A percentile compares a stretch with the other conserved stretches of the same genome.
Evolutionary conservation across 2,888 invertebrate genomes (phyloP).

Genomic region (Crepidodera aurea): DNA sequence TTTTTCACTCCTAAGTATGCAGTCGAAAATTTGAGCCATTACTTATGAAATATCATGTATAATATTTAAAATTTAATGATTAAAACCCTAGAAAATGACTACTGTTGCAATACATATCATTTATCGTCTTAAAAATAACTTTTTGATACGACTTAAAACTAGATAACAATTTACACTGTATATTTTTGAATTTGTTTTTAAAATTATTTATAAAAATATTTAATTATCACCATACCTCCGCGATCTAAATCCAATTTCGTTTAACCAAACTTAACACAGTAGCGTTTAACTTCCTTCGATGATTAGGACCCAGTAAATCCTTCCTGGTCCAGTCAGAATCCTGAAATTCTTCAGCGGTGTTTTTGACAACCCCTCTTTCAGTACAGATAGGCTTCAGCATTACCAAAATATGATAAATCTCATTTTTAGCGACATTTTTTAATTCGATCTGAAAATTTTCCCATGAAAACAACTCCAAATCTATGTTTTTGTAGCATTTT

Average conservation of each 20-base stretch:
- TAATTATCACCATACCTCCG: too few species aligned
- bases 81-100: too few species aligned
- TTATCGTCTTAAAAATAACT: too few species aligned
- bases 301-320: conserved; percentile 56
- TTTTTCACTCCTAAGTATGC: too few species aligned
- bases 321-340: conserved; percentile 57
- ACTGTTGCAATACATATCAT: too few species aligned
- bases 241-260: conserved; percentile 46
- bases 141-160: too few species aligned
- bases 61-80: too few species aligned
- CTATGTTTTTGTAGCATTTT: conserved; percentile 55
- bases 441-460: conserved; percentile 61
- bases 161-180: too few species aligned
- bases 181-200: too few species aligned
- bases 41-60: too few species aligned
- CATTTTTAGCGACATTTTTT: conserved; percentile 58
- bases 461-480: conserved; percentile 57
- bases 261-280: conserved; percentile 55
- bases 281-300: conserved; percentile 55
- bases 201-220: too few species aligned
- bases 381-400: conserved; percentile 65
- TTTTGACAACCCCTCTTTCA: conserved; percentile 60
- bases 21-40: too few species aligned
- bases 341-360: conserved; percentile 60
- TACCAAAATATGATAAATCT: conserved; percentile 62